phyloP scores from a whole-genome alignment of 1,140 invertebrate species.

The Leucophenga varia region DNA sequence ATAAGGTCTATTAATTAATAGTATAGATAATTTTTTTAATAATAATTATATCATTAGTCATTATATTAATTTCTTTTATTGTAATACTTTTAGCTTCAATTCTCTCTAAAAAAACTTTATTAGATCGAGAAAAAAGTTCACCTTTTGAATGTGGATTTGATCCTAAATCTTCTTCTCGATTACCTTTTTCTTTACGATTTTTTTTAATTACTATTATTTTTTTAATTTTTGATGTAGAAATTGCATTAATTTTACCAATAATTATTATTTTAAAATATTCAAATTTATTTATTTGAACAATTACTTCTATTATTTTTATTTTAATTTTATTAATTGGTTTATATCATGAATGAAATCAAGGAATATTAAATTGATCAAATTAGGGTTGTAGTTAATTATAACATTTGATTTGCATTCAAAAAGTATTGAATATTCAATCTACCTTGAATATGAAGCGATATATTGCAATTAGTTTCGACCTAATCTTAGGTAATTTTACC shows the following conservation, averaged over 20 bases:
- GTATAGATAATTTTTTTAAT: constrained; percentile 59
- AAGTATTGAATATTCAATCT: constrained; percentile 59
- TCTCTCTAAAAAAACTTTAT: constrained; percentile 61
- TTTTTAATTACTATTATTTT: too few relatives aligned
- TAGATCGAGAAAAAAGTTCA: too few relatives aligned
- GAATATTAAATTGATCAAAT: constrained; percentile 60
- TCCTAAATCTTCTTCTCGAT: constrained; percentile 56
- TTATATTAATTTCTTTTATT: constrained; percentile 49
- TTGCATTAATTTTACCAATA: too few relatives aligned
- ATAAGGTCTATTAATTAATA: too few relatives aligned
- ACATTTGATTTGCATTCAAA: constrained; percentile 64
- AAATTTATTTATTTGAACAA: too few relatives aligned
- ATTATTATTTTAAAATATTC: too few relatives aligned
- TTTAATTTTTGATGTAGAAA: too few relatives aligned
- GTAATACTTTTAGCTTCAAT: constrained; percentile 57
- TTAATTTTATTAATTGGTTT: constrained; percentile 59
- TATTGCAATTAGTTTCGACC: constrained; percentile 61
- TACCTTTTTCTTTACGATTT: constrained; percentile 62
- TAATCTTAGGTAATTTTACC: constrained; percentile 56
- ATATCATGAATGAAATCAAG: constrained; percentile 64
- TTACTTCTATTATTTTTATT: too few relatives aligned
- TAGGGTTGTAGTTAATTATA: constrained; percentile 63
- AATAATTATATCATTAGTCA: constrained; percentile 56
- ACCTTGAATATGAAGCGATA: constrained; percentile 59
- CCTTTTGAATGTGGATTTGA: constrained; percentile 66